Percentiles rank a stretch among this genome's conserved stretches.
Evolutionary conservation across 2,113 vertebrate genomes (phyloP).

Genomic region (Myotis brandtii): DNA sequence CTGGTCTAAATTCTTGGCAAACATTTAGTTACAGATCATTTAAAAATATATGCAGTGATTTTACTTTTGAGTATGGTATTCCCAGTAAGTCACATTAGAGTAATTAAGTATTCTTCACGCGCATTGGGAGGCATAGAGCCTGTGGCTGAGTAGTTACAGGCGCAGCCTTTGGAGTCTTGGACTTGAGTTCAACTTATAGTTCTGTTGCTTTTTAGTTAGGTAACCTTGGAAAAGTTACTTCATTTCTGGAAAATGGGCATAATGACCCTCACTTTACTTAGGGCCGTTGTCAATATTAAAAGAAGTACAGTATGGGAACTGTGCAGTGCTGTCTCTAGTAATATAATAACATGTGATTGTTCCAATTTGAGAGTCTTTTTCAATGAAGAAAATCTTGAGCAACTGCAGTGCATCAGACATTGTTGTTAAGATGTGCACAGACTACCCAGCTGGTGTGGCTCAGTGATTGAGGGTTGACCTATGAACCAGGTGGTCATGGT

Average conservation of each 20-base stretch:
- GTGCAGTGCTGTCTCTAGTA: not conserved
- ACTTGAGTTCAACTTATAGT: not conserved
- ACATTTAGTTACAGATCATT: not conserved
- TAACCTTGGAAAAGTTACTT: not conserved
- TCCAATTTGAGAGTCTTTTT: conserved; percentile 3
- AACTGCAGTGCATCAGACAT: rapidly evolving
- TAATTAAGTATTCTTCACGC: not conserved
- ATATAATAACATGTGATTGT: not conserved
- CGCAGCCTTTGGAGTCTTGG: not conserved
- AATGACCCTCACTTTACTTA: not conserved
- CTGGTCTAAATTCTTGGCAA: not conserved
- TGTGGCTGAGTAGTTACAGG: too few species aligned
- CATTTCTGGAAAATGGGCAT: not conserved
- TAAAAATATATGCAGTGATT: not conserved
- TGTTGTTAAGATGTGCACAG: not conserved
- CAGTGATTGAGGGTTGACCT: too few species aligned
- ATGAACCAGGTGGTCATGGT: too few species aligned
- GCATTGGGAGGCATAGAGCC: rapidly evolving
- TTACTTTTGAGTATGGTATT: not conserved
- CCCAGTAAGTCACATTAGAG: not conserved
- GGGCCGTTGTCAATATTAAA: not conserved
- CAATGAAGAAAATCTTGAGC: not conserved
- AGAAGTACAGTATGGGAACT: not conserved
- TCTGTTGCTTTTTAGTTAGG: not conserved
- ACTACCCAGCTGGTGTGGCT: too few species aligned